These are phyloP conservation scores for Oenanthe melanoleuca DNA, from an alignment of 2,113 vertebrate genomes.

Conservation along the genomic window DNA sequence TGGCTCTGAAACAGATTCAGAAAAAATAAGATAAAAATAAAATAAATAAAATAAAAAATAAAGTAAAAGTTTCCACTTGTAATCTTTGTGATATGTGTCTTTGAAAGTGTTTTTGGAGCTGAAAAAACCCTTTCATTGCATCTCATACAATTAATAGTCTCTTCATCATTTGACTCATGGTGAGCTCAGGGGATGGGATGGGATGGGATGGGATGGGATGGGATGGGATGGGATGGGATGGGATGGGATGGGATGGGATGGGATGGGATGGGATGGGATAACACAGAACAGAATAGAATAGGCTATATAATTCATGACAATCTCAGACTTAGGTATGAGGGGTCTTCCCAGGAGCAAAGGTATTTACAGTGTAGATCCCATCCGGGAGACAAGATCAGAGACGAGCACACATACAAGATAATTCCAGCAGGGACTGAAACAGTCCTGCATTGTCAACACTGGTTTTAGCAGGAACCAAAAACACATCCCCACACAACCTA, in stretches of 20 bases:
- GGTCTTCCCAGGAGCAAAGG: neutral
- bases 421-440: neutral
- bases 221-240: neutral
- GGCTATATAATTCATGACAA: neutral
- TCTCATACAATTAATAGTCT: neutral
- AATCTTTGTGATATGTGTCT: neutral
- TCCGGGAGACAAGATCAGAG: neutral
- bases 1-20: neutral
- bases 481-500: neutral
- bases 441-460: neutral
- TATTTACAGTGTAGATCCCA: neutral
- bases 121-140: neutral
- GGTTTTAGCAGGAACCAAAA: neutral
- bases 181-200: neutral
- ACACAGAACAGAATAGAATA: neutral
- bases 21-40: neutral
- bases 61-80: neutral
- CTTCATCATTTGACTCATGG: rapidly evolving
- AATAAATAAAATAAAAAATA: neutral
- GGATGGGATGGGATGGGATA: neutral
- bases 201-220: neutral
- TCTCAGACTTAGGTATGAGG: neutral
- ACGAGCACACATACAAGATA: rapidly evolving
- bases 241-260: neutral
- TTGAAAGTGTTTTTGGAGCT: neutral